Conservation (phyloP, 1,140 invertebrate genomes). For the Polypedilum vanderplanki region DNA sequence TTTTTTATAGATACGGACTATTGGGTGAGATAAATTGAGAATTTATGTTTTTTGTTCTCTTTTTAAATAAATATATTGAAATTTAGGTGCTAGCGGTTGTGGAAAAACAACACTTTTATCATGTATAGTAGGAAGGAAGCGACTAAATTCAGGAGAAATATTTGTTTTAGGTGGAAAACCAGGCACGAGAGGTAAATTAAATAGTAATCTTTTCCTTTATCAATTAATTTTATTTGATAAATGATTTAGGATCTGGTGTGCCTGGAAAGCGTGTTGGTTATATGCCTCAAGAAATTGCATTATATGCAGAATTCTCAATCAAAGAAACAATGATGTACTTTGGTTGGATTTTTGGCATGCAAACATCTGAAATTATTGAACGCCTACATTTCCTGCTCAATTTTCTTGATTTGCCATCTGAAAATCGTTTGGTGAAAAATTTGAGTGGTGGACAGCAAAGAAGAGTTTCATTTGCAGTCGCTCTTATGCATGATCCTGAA, state of each 20-base stretch:
- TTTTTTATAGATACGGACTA: background rate
- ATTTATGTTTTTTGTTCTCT: background rate
- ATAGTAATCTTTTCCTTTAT: background rate
- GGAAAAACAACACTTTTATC: constrained; percentile 77
- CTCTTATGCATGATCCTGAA: constrained; percentile 87
- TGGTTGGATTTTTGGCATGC: constrained; percentile 92
- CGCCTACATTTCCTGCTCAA: constrained; percentile 80
- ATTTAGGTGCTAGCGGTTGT: constrained; percentile 77
- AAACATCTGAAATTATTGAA: constrained; percentile 66
- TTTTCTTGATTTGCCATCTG: constrained; percentile 80
- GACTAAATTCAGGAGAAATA: constrained; percentile 70
- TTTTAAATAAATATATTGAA: constrained; percentile 58
- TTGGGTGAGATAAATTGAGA: background rate
- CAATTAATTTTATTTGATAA: background rate
- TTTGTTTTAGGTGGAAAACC: constrained; percentile 76
- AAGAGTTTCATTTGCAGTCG: constrained; percentile 85
- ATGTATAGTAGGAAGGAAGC: constrained; percentile 72
- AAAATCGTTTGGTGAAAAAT: constrained; percentile 79
- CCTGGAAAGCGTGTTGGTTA: constrained; percentile 80
- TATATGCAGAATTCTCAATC: constrained; percentile 93
- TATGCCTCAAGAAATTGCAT: constrained; percentile 84
- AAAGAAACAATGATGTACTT: constrained; percentile 94
- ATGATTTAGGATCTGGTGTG: constrained; percentile 61
- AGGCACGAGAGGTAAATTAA: constrained; percentile 60
- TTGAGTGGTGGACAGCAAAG: constrained; percentile 90